A percentile compares a stretch with the other conserved stretches of the same genome.
Conservation (phyloP, 2,797 vertebrate species). For the Streptopelia turtur region DNA sequence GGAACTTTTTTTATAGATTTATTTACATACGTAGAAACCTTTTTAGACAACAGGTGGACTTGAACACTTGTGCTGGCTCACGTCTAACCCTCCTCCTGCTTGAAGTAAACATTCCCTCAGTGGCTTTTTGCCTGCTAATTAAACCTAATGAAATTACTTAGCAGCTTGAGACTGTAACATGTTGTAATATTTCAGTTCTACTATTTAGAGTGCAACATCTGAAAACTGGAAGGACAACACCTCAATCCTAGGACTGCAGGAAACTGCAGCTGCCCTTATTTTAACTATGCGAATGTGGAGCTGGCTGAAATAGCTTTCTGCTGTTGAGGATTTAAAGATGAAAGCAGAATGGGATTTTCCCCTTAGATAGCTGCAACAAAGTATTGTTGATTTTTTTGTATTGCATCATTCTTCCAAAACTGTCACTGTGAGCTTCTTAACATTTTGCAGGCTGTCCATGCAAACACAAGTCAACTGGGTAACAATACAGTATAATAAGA, state of each 20-base stretch:
- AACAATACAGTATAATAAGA: background rate
- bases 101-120: background rate
- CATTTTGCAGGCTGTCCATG: conserved; percentile 1
- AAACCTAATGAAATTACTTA: background rate
- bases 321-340: conserved; percentile 45
- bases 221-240: background rate
- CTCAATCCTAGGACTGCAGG: background rate
- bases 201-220: background rate
- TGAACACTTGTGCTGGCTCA: background rate
- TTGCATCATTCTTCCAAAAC: background rate
- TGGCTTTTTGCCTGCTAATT: background rate
- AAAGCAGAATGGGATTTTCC: conserved; percentile 63
- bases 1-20: background rate
- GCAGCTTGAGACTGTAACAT: background rate
- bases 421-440: background rate
- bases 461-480: conserved; percentile 1
- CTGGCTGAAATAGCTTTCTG: conserved; percentile 43
- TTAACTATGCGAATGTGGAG: conserved; percentile 13
- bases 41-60: background rate
- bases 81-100: background rate
- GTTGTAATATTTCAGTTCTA: background rate
- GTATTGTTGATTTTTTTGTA: conserved; percentile 17
- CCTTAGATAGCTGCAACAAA: conserved; percentile 21
- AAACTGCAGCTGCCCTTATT: conserved; percentile 4
- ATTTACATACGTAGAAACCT: background rate